Percentiles rank a stretch among this genome's conserved stretches.
These are phyloP conservation scores for Tetranychus cinnabarinus DNA, from an alignment of 1,140 invertebrate species.

Conservation along the genomic window DNA sequence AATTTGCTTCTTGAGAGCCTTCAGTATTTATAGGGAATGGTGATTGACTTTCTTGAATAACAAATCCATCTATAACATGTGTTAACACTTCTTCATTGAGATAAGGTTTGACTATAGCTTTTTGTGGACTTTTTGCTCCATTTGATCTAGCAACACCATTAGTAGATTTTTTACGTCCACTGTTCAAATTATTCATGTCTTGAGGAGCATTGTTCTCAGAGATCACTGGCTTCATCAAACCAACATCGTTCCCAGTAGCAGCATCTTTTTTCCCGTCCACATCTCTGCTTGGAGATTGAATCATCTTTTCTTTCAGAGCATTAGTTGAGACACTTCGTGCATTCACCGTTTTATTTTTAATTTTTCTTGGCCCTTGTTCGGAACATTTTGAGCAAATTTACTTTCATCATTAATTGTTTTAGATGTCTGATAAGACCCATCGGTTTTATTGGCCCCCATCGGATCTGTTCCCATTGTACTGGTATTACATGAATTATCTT, in stretches of 20 bases:
- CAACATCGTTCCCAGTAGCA: neutral
- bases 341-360: neutral
- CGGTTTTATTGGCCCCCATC: too few species aligned
- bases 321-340: neutral
- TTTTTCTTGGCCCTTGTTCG: neutral
- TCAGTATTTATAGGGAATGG: slow-evolving; percentile 14
- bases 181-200: neutral
- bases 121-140: slow-evolving; percentile 23
- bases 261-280: neutral
- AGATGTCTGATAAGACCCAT: too few species aligned
- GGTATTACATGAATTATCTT: neutral
- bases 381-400: neutral
- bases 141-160: neutral
- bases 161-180: neutral
- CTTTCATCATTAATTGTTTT: too few species aligned
- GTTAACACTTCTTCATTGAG: slow-evolving; percentile 50
- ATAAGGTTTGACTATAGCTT: slow-evolving; percentile 58
- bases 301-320: neutral
- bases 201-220: neutral
- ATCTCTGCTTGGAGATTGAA: too few species aligned
- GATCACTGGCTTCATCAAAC: neutral
- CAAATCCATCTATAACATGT: slow-evolving; percentile 86
- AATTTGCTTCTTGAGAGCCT: neutral
- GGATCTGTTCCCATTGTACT: neutral
- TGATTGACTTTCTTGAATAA: slow-evolving; percentile 58